These are phyloP conservation scores for Pantelozetes paolii DNA, from an alignment of 2,888 invertebrate genomes.

Conservation along the genomic window DNA sequence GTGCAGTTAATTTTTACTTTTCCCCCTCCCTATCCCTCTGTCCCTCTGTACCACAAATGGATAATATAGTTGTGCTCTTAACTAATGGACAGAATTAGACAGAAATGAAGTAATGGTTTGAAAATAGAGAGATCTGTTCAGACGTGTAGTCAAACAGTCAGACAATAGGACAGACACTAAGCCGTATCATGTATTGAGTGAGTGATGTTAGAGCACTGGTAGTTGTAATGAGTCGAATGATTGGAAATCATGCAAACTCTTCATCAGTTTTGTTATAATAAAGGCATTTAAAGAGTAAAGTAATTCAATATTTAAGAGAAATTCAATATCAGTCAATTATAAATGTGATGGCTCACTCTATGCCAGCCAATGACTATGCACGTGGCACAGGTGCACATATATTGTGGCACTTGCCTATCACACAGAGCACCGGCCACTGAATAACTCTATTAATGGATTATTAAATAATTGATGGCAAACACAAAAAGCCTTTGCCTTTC, in stretches of 20 bases:
- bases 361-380: not conserved
- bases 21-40: not conserved
- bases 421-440: not conserved
- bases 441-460: conserved; percentile 15
- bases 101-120: conserved; percentile 4
- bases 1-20: not conserved
- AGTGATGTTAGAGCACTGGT: not conserved
- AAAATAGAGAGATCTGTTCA: not conserved
- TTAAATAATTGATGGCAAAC: not conserved
- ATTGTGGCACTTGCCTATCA: not conserved
- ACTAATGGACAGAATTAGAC: not conserved
- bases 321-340: conserved; percentile 18
- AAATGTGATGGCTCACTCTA: not conserved
- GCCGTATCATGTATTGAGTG: not conserved
- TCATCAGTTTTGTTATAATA: not conserved
- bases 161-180: conserved; percentile 10
- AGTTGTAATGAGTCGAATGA: conserved; percentile 1
- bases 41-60: not conserved
- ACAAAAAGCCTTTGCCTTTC: not conserved
- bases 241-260: conserved; percentile 31
- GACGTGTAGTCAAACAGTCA: not conserved
- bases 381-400: conserved; percentile 34
- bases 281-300: not conserved
- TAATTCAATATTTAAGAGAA: conserved; percentile 2
- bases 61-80: not conserved